phyloP scores from a whole-genome alignment of 2,888 invertebrate species.

The Adela reaumurella region DNA sequence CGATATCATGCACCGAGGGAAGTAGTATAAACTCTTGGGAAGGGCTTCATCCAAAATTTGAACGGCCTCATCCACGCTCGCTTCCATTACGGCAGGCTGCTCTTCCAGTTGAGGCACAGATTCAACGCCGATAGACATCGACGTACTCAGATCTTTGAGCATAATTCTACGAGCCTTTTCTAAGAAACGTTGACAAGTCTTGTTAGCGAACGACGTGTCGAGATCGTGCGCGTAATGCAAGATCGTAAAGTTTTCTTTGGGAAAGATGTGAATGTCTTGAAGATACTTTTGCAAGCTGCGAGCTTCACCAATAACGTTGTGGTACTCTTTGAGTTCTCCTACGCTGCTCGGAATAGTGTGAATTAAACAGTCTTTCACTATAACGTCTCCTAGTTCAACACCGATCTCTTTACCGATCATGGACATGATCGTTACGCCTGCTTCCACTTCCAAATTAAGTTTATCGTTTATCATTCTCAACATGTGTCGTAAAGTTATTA shows the following conservation, averaged over 20 bases:
- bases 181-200: slow-evolving; percentile 69
- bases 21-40: slow-evolving; percentile 41
- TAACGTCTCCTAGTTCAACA: slow-evolving; percentile 57
- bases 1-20: slow-evolving; percentile 58
- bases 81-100: slow-evolving; percentile 13
- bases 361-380: slow-evolving; percentile 71
- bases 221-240: slow-evolving; percentile 69
- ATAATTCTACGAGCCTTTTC: slow-evolving; percentile 68
- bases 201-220: slow-evolving; percentile 71
- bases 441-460: slow-evolving; percentile 45
- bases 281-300: slow-evolving; percentile 64
- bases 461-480: slow-evolving; percentile 57
- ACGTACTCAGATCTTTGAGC: slow-evolving; percentile 76
- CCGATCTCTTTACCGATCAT: slow-evolving; percentile 55
- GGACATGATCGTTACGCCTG: slow-evolving; percentile 43
- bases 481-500: slow-evolving; percentile 52
- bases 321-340: slow-evolving; percentile 65
- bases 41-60: slow-evolving; percentile 36
- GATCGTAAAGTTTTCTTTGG: slow-evolving; percentile 53
- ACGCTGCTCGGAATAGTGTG: slow-evolving; percentile 74
- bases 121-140: slow-evolving; percentile 55
- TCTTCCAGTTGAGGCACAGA: slow-evolving; percentile 23
- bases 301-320: slow-evolving; percentile 60
- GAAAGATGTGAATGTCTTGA: slow-evolving; percentile 56
- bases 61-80: slow-evolving; percentile 30